phyloP scores from a whole-genome alignment of 2,113 vertebrate genomes.

The Columba livia region DNA sequence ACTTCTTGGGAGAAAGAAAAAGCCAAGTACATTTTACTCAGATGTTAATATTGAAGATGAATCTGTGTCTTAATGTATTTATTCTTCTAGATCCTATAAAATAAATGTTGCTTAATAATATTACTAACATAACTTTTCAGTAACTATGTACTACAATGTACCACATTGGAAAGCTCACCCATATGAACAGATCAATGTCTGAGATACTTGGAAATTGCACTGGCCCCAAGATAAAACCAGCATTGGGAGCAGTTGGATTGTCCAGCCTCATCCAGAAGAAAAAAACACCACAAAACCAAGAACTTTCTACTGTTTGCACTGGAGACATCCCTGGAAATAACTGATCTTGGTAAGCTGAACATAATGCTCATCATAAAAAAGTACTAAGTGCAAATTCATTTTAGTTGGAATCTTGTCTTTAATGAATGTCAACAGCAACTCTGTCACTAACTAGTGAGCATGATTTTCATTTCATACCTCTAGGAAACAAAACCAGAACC shows the following conservation, averaged over 20 bases:
- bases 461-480: neutral
- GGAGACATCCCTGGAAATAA: neutral
- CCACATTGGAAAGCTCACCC: neutral
- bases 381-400: neutral
- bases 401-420: neutral
- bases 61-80: neutral
- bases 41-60: neutral
- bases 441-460: neutral
- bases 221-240: neutral
- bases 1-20: neutral
- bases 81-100: neutral
- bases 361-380: neutral
- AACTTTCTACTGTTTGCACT: neutral
- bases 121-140: neutral
- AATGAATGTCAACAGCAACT: neutral
- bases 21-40: neutral
- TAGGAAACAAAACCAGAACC: neutral
- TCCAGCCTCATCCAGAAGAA: neutral
- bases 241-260: neutral
- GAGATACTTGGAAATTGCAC: neutral
- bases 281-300: neutral
- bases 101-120: neutral
- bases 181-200: neutral
- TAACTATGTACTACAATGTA: neutral
- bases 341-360: neutral